These are phyloP conservation scores for Netelia inedita DNA, from an alignment of 2,888 invertebrate species.

Conservation along the genomic window DNA sequence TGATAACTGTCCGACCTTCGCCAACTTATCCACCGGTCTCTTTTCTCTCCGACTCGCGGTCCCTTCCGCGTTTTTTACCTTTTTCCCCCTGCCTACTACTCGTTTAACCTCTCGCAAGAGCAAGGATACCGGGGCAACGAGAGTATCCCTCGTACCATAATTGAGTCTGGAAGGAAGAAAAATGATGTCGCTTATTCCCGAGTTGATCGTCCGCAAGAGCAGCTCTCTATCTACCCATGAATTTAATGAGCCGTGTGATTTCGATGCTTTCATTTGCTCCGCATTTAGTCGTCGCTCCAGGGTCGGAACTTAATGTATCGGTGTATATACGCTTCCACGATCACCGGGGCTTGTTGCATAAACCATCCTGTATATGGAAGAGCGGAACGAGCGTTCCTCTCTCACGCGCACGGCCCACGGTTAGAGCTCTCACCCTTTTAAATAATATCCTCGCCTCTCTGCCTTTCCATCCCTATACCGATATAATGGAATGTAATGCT, in stretches of 20 bases:
- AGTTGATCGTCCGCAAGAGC: slow-evolving; percentile 28
- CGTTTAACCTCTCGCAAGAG: background rate
- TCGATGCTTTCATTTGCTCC: slow-evolving; percentile 53
- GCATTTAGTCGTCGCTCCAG: slow-evolving; percentile 41
- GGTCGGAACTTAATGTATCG: slow-evolving; percentile 16
- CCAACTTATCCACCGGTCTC: background rate
- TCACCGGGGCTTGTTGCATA: slow-evolving; percentile 2
- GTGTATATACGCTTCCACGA: slow-evolving; percentile 4
- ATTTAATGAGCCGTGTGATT: slow-evolving; percentile 57
- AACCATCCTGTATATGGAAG: slow-evolving; percentile 3
- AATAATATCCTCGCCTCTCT: slow-evolving; percentile 53
- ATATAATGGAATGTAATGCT: slow-evolving; percentile 65
- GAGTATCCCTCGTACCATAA: slow-evolving; percentile 21
- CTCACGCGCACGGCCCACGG: slow-evolving; percentile 12
- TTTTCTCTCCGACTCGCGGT: background rate
- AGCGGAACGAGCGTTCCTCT: slow-evolving; percentile 43
- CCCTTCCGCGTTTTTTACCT: background rate
- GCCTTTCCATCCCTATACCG: background rate
- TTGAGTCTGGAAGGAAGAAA: slow-evolving; percentile 35
- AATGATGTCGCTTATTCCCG: background rate
- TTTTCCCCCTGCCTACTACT: background rate
- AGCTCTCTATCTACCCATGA: slow-evolving; percentile 15
- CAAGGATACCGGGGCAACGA: background rate
- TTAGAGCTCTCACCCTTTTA: slow-evolving; percentile 29
- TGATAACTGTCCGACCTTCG: slow-evolving; percentile 27